Conservation (phyloP, 2,113 vertebrate genomes). For the Sporophila hypoxantha region DNA sequence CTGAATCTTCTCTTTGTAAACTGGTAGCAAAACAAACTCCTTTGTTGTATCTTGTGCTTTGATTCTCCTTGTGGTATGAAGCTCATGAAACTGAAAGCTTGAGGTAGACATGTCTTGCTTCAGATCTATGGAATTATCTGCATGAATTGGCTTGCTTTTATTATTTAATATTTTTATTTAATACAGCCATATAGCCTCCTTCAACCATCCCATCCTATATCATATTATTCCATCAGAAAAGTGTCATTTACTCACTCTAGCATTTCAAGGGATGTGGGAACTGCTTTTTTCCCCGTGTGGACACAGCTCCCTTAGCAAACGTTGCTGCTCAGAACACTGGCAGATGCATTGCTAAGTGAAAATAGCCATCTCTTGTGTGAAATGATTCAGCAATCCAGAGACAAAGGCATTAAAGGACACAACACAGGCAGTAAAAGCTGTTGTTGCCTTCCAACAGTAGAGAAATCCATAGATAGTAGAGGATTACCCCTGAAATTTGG, state of each 20-base stretch:
- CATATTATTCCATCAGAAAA: background rate
- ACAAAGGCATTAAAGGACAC: background rate
- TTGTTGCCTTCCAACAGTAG: background rate
- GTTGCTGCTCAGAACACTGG: background rate
- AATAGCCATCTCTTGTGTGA: background rate
- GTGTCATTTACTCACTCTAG: background rate
- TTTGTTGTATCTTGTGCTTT: background rate
- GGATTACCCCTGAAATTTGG: background rate
- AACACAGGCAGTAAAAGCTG: background rate
- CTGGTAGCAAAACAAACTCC: background rate
- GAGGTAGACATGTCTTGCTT: background rate
- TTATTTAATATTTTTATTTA: background rate
- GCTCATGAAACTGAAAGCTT: background rate
- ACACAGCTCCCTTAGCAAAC: background rate
- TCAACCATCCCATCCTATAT: background rate
- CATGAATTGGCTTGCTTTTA: background rate
- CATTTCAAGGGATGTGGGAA: background rate
- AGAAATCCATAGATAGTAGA: background rate
- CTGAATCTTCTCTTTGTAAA: background rate
- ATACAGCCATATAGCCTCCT: background rate
- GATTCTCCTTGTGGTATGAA: background rate
- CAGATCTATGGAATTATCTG: background rate
- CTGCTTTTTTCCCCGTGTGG: background rate
- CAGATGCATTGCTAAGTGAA: background rate
- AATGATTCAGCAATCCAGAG: background rate